Evolutionary conservation across 2,113 vertebrate species (phyloP), one percentile per base, ranked within the genome.

Genomic region (Tenebrosternarchus preto): DNA sequence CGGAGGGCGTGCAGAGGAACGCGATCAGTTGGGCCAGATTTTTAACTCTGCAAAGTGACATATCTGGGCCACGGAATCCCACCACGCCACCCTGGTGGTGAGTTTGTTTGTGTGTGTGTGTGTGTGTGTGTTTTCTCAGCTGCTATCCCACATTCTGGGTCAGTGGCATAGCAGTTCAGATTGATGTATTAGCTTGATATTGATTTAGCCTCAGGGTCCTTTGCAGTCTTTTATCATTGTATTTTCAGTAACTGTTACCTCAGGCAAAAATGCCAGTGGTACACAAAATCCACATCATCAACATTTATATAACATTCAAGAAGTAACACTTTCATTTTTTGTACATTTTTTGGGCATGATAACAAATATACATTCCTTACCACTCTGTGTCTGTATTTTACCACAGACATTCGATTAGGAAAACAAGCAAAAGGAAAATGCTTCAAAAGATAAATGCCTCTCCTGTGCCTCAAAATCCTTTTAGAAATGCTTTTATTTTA

Each of bases 51-150:
- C 39, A 53, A 36, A 70, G 59, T 71, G 76, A 78, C 80, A 43
- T 84, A 74, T 84, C 76, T 81, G 79, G 83, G 75, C 63, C 64
- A 59, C 27, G 25, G 64, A 84, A 78, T 78, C 83, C 76, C 75
- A 56, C 53, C 68, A 81, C 76, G 66, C 50, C 43, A 53, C 46
- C 29, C 19, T 73, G 4, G 24, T 27, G 66, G 33, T 70, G 29
- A 27, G n/a, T 63, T 1, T 25, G 22, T 24, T 15, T 43, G 29
- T 50, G 1, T 50, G 9, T 50, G 19, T 59, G 43, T 50, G 43
- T 50, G 43, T 50, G 43, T 50, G 43, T 50, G 43, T 50, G 29
- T 25, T 67, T 29, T 66, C 33, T 20, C 55, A 77, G 24, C 73
- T 78, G 22, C 22, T 73, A 50, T 59, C 71, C 69, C 61, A 27